Percentiles rank a stretch among this genome's conserved stretches.
phyloP scores from a whole-genome alignment of 2,797 vertebrate genomes.

The Vespertilio murinus region DNA sequence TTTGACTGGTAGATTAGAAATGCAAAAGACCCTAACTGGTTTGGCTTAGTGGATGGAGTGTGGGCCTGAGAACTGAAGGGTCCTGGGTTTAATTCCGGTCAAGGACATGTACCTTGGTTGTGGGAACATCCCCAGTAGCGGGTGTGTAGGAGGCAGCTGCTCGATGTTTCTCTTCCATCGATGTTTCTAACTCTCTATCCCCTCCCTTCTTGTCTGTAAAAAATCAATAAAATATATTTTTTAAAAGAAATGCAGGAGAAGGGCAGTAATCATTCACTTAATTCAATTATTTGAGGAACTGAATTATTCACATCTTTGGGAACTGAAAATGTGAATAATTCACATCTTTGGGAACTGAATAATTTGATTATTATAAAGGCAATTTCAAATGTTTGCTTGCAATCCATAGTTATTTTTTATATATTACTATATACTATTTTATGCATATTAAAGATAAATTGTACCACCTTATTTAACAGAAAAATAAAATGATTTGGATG shows the following conservation, averaged over 20 bases:
- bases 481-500: slow-evolving; percentile 52
- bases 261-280: slow-evolving; percentile 26
- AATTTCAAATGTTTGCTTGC: slow-evolving; percentile 36
- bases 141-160: too few relatives aligned
- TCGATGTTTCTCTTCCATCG: too few relatives aligned
- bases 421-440: slow-evolving; percentile 50
- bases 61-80: too few relatives aligned
- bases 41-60: background rate
- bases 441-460: slow-evolving; percentile 60
- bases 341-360: slow-evolving; percentile 20
- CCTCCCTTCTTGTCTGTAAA: too few relatives aligned
- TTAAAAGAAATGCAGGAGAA: slow-evolving; percentile 53
- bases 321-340: background rate
- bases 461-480: slow-evolving; percentile 41
- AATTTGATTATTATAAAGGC: slow-evolving; percentile 64
- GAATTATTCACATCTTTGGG: background rate
- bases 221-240: too few relatives aligned
- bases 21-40: slow-evolving; percentile 13
- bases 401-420: slow-evolving; percentile 61
- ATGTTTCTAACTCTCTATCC: too few relatives aligned
- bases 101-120: too few relatives aligned
- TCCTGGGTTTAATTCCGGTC: too few relatives aligned
- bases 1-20: slow-evolving; percentile 57
- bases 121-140: too few relatives aligned
- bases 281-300: slow-evolving; percentile 59